Conservation (phyloP, 2,797 vertebrate species). For the Lagorchestes hirsutus region DNA sequence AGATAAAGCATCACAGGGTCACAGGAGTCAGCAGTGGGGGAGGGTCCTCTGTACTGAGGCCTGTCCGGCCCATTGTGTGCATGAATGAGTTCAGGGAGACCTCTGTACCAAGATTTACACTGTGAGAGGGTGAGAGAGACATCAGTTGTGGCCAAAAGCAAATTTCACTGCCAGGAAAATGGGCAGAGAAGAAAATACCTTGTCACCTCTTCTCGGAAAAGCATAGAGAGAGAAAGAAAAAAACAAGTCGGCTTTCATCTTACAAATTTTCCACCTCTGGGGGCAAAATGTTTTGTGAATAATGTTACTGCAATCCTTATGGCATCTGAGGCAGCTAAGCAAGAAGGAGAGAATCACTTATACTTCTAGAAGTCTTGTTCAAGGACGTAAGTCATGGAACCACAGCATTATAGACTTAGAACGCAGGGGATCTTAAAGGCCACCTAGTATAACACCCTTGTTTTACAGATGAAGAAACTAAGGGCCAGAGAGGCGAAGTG, state of each 20-base stretch:
- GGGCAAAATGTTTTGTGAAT: constrained; percentile 75
- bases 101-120: constrained; percentile 38
- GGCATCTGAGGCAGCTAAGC: constrained; percentile 43
- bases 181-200: constrained; percentile 56
- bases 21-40: neutral
- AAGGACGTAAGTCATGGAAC: neutral
- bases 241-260: constrained; percentile 77
- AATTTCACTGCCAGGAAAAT: constrained; percentile 70
- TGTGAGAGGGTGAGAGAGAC: constrained; percentile 54
- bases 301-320: constrained; percentile 59
- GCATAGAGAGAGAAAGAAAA: constrained; percentile 61
- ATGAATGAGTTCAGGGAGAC: constrained; percentile 48
- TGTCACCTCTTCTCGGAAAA: constrained; percentile 76
- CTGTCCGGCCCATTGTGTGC: neutral
- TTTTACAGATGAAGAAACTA: neutral
- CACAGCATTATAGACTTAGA: neutral
- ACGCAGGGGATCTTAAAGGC: neutral
- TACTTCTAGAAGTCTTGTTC: neutral
- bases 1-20: neutral
- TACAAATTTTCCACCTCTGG: constrained; percentile 73
- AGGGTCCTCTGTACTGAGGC: neutral
- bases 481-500: neutral
- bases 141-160: constrained; percentile 62
- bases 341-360: constrained; percentile 46
- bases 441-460: neutral